These are phyloP conservation scores for Melipona beecheii DNA, from an alignment of 2,888 invertebrate genomes.

Conservation along the genomic window DNA sequence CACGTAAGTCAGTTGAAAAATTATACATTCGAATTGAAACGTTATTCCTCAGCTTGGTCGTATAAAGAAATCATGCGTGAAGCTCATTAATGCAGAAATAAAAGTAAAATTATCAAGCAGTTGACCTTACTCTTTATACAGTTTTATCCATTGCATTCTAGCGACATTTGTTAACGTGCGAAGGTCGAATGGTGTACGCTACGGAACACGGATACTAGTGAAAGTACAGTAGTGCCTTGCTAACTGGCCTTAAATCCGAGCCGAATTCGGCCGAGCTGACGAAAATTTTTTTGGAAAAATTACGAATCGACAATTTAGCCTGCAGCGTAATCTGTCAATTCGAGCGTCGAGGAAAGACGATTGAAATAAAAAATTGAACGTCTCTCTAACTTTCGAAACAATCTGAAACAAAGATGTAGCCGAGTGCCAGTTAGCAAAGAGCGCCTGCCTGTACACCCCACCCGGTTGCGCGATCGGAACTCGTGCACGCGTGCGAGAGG, in stretches of 20 bases:
- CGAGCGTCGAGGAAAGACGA: not conserved
- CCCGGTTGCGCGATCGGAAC: conserved; percentile 67
- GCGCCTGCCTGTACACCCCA: conserved; percentile 67
- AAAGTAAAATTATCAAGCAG: not conserved
- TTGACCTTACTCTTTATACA: conserved; percentile 19
- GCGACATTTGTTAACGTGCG: conserved; percentile 33
- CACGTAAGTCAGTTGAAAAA: not conserved
- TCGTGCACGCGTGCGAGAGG: conserved; percentile 70
- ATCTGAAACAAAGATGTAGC: not conserved
- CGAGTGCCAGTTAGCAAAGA: not conserved
- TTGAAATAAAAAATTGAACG: not conserved
- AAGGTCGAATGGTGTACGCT: conserved; percentile 44
- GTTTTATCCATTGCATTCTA: conserved; percentile 39
- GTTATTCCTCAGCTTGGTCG: not conserved
- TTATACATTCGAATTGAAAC: not conserved
- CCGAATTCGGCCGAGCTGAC: not conserved
- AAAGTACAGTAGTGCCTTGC: conserved; percentile 59
- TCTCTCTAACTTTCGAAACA: not conserved
- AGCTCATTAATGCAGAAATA: not conserved
- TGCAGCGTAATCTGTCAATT: not conserved
- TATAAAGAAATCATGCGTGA: not conserved
- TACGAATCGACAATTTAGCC: not conserved
- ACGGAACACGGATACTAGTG: conserved; percentile 63
- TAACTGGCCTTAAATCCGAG: not conserved
- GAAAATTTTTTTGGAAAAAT: not conserved